Evolutionary conservation across 1,140 invertebrate genomes (phyloP), one percentile per base, ranked within the genome.

Genomic region (Drosophila tsacasi): DNA sequence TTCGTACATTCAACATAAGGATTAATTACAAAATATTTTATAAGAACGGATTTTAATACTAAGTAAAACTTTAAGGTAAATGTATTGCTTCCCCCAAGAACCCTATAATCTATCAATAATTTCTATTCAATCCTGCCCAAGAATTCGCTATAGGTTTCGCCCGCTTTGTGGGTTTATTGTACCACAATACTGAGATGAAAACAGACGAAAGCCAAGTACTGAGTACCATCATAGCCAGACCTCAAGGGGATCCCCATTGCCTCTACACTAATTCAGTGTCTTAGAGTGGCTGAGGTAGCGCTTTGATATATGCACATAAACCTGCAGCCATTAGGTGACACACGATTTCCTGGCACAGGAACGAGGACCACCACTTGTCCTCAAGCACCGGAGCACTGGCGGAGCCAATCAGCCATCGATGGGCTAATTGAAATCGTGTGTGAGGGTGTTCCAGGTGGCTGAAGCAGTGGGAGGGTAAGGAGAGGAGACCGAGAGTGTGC

Each of bases 351-450:
- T 42, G 37, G 63, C 47, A 54, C 40, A 50, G 32, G 27, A 25
- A 30, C 39, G 23, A 76, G 46, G 44, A 30, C 23, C 47, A n/a
- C 47, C 47, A 49, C 47, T 49, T 25, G 47, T 27, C 47, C 49
- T 37, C 4, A 37, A 55, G 52, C 32, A 55, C 21, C 32, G 8
- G 13, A 10, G 52, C 52, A 23, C 52, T 66, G 52, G 63, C 61
- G 82, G 23, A 73, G 67, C 54, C 79, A 86, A 79, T 86, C 83
- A 65, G 69, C 59, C 69, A 69, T 58, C 79, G 76, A 72, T 76
- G 47, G 72, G 77, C 81, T 87, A 87, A 87, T 87, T 87, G 77
- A 84, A 87, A 89, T 69, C 66, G 81, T 66, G 59, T 63, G 44
- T 55, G 46, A 73, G 67, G 59, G 44, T 42, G 44, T 60, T 30